phyloP scores from a whole-genome alignment of 2,113 vertebrate genomes.

The Anolis carolinensis region DNA sequence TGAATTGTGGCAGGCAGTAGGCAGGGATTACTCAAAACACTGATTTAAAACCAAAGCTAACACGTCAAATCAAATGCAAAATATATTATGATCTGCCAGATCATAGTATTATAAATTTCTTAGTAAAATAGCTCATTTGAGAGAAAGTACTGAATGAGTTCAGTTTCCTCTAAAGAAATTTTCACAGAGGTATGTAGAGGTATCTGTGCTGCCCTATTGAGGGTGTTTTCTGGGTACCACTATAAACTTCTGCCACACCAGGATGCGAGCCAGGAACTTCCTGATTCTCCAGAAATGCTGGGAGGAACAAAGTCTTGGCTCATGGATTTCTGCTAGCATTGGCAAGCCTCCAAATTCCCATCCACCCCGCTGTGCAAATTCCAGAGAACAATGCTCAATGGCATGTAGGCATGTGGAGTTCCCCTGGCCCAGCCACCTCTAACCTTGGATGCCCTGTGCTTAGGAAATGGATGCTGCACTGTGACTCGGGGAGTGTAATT shows the following conservation, averaged over 20 bases:
- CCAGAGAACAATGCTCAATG: constrained; percentile 9
- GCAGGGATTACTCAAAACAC: neutral
- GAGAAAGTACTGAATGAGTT: neutral
- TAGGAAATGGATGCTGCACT: neutral
- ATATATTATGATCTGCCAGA: neutral
- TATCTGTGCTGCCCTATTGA: neutral
- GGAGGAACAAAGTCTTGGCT: neutral
- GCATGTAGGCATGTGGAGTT: neutral
- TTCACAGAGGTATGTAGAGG: neutral
- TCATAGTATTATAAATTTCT: neutral
- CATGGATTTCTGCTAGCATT: constrained; percentile 3
- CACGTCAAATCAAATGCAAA: neutral
- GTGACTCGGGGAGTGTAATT: no score
- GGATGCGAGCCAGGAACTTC: neutral
- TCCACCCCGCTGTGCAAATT: constrained; percentile 22
- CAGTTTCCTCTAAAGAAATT: neutral
- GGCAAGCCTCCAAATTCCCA: constrained; percentile 10
- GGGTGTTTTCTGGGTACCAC: neutral
- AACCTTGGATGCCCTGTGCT: neutral
- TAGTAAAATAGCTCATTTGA: neutral
- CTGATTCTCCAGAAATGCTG: neutral
- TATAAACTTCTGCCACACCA: neutral
- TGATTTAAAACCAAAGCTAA: neutral
- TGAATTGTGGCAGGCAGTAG: neutral
- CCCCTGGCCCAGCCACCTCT: neutral